Evolutionary conservation across 2,797 vertebrate species (phyloP).

Genomic region (Coreius guichenoti): DNA sequence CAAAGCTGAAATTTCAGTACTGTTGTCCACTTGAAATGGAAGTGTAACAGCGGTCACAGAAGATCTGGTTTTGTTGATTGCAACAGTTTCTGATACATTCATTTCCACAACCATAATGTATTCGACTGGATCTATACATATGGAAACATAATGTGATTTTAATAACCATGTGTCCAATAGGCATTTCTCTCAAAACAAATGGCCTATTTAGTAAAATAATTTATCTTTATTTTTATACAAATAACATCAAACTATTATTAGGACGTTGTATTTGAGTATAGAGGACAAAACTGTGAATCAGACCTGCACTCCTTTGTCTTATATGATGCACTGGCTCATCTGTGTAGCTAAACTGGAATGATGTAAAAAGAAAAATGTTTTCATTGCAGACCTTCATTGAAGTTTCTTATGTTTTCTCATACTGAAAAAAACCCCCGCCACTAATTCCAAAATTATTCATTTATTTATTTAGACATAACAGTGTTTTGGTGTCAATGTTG

Average conservation of each 20-base stretch:
- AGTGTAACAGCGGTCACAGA: not conserved
- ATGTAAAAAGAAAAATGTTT: not conserved
- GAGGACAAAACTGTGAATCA: not conserved
- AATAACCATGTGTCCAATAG: not conserved
- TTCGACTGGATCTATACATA: slow-evolving; percentile 4
- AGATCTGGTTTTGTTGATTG: not conserved
- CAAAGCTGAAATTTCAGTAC: slow-evolving; percentile 49
- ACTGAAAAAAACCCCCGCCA: not conserved
- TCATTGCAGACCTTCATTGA: not conserved
- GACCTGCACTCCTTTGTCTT: slow-evolving; percentile 34
- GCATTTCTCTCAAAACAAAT: not conserved
- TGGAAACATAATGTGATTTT: slow-evolving; percentile 10
- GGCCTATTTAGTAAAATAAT: no score
- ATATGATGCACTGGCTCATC: slow-evolving; percentile 22
- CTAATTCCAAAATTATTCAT: not conserved
- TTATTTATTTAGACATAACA: not conserved
- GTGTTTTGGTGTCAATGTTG: not conserved
- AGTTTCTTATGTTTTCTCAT: not conserved
- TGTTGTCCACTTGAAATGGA: not conserved
- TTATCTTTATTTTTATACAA: not conserved
- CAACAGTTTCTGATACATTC: slow-evolving; percentile 9
- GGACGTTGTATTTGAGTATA: not conserved
- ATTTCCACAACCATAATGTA: slow-evolving; percentile 48
- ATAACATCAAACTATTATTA: not conserved
- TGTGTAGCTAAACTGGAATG: slow-evolving; percentile 16